Evolutionary conservation across 2,113 vertebrate genomes (phyloP).

Genomic region (Lipotes vexillifer): DNA sequence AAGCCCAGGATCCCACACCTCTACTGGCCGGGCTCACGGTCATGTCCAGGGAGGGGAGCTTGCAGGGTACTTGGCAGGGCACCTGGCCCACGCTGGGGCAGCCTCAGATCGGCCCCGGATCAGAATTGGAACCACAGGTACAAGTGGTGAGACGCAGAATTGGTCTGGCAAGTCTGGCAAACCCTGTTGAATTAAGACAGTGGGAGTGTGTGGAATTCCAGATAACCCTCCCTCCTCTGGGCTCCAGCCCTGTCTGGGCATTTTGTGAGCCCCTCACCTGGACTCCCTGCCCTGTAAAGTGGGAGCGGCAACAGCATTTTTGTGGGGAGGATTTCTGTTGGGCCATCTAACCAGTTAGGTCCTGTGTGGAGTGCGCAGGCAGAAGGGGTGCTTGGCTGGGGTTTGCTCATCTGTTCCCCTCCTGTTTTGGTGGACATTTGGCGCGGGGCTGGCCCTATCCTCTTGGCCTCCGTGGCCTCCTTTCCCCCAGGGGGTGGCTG

Average conservation of each 20-base stretch:
- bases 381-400: rapidly evolving
- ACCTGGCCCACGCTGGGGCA: not conserved
- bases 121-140: rapidly evolving
- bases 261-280: not conserved
- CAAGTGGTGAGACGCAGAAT: not conserved
- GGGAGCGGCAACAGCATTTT: rapidly evolving
- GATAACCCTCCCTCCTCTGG: too few species aligned
- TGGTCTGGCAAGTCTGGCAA: not conserved
- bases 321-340: rapidly evolving
- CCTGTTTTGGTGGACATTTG: not conserved
- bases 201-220: rapidly evolving
- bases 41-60: not conserved
- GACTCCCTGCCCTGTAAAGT: not conserved
- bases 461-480: not conserved
- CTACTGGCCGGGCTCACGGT: not conserved
- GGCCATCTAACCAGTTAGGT: not conserved
- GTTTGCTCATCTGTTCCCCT: too few species aligned
- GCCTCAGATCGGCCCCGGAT: not conserved
- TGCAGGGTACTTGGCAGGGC: not conserved
- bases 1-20: too few species aligned
- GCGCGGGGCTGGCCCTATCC: not conserved
- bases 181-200: rapidly evolving
- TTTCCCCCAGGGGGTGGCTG: not conserved
- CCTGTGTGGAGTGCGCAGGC: not conserved
- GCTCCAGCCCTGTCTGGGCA: not conserved